Conservation (phyloP, 2,113 vertebrate species). For the Turdus rufiventris region DNA sequence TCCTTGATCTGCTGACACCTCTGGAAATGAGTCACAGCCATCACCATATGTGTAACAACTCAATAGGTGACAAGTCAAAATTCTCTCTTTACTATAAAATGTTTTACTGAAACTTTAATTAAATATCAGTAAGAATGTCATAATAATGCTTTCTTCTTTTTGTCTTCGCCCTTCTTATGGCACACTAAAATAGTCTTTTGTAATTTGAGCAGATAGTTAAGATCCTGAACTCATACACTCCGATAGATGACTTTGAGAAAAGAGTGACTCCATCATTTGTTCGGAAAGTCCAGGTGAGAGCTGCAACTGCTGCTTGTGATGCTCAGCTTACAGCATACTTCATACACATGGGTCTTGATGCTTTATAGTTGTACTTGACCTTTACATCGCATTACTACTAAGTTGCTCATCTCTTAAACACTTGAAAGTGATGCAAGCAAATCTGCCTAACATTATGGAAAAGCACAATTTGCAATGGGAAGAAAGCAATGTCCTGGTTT, state of each 20-base stretch:
- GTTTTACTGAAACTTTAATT: neutral
- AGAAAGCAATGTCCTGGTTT: neutral
- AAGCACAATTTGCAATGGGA: neutral
- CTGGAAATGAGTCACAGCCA: neutral
- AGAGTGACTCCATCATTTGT: conserved; percentile 90
- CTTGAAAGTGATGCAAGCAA: neutral
- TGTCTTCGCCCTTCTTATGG: neutral
- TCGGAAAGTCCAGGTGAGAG: conserved; percentile 90
- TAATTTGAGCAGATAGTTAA: conserved; percentile 85
- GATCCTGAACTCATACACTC: conserved; percentile 96
- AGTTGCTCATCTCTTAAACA: neutral
- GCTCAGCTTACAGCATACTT: neutral
- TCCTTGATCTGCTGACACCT: neutral
- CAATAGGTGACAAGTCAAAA: neutral
- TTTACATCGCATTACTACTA: neutral
- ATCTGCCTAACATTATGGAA: neutral
- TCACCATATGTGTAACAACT: neutral
- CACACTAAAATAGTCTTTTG: neutral
- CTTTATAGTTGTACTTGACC: neutral
- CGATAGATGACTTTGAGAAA: conserved; percentile 97
- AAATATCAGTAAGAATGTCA: neutral
- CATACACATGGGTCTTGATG: neutral
- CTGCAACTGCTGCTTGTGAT: neutral
- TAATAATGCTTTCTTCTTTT: neutral
- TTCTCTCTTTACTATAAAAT: neutral